phyloP scores from a whole-genome alignment of 2,797 vertebrate species.

The Xenops minutus region DNA sequence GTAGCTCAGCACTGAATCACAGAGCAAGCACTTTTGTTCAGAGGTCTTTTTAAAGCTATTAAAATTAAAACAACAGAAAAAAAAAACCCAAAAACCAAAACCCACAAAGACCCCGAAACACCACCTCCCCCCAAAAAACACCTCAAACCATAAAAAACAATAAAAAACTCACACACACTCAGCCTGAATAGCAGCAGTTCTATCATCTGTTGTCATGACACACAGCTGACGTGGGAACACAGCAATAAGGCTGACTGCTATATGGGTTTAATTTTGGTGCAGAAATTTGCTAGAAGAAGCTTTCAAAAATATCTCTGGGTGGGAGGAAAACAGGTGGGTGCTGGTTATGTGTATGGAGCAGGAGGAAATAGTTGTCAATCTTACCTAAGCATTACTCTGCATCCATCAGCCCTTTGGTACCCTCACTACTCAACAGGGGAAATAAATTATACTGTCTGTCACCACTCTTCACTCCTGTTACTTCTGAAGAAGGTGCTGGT shows the following conservation, averaged over 20 bases:
- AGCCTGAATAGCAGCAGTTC: slow-evolving; percentile 77
- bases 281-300: slow-evolving; percentile 77
- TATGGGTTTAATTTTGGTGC: slow-evolving; percentile 80
- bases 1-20: slow-evolving; percentile 31
- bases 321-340: slow-evolving; percentile 53
- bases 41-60: slow-evolving; percentile 67
- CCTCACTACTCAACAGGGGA: background rate
- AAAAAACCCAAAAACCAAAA: no score
- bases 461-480: background rate
- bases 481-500: background rate
- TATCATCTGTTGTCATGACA: slow-evolving; percentile 82
- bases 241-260: slow-evolving; percentile 76
- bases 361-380: slow-evolving; percentile 68
- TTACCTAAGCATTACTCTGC: slow-evolving; percentile 55
- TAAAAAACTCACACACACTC: slow-evolving; percentile 39
- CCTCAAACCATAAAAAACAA: background rate
- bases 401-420: slow-evolving; percentile 44
- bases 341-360: slow-evolving; percentile 52
- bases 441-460: background rate
- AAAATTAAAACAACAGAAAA: background rate
- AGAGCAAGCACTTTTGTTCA: slow-evolving; percentile 62
- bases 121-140: no score
- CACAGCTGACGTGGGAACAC: slow-evolving; percentile 79
- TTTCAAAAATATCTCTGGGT: slow-evolving; percentile 66
- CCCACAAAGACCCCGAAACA: no score